These are phyloP conservation scores for Tricholaema leucomelas DNA, from an alignment of 2,113 vertebrate species.

Conservation along the genomic window DNA sequence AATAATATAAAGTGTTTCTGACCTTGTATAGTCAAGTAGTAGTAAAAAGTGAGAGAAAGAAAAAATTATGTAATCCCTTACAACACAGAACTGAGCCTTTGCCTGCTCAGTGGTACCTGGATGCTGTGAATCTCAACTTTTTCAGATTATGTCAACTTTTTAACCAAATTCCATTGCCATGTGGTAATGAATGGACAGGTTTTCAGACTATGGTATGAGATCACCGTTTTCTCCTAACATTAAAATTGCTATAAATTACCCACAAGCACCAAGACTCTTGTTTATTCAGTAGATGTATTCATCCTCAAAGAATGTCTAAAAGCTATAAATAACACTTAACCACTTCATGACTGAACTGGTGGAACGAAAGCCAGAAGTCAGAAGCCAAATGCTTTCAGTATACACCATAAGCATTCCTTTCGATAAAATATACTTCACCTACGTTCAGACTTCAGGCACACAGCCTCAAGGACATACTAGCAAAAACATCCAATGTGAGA, in stretches of 20 bases:
- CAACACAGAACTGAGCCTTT: neutral
- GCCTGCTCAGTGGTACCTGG: neutral
- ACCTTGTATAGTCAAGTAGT: neutral
- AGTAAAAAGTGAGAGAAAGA: neutral
- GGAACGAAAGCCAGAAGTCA: constrained; percentile 15
- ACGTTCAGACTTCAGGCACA: neutral
- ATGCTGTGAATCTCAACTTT: neutral
- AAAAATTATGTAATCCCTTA: neutral
- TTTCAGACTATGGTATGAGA: constrained; percentile 44
- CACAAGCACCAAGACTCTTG: neutral
- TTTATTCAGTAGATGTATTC: constrained; percentile 38
- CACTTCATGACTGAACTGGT: constrained; percentile 33
- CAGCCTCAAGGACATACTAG: neutral
- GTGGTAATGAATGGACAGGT: constrained; percentile 36
- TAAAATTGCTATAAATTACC: constrained; percentile 57
- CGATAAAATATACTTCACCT: neutral
- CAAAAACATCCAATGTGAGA: neutral
- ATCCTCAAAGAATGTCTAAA: constrained; percentile 60
- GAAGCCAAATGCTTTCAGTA: constrained; percentile 7
- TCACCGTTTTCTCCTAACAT: constrained; percentile 53
- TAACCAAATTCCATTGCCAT: constrained; percentile 34
- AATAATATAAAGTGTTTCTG: neutral
- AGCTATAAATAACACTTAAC: constrained; percentile 60
- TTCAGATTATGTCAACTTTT: constrained; percentile 19
- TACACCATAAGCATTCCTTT: neutral